phyloP scores from a whole-genome alignment of 2,888 invertebrate genomes.

The Orchesella flavescens region DNA sequence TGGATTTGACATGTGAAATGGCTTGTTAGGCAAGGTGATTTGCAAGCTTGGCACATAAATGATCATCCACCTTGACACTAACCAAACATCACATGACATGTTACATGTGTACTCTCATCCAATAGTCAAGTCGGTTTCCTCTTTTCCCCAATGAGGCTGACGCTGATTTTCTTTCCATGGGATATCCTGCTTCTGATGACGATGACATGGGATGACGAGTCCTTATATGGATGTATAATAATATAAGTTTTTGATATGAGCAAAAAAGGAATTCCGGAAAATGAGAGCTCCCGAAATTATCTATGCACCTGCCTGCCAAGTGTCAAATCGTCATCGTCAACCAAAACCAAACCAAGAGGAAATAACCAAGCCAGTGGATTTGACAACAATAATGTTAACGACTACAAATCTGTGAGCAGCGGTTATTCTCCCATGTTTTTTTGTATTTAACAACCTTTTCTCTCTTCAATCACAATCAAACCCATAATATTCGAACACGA shows the following conservation, averaged over 20 bases:
- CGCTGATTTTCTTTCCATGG: not conserved
- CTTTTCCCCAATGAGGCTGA: slow-evolving; percentile 25
- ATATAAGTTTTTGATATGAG: not conserved
- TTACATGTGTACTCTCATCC: slow-evolving; percentile 50
- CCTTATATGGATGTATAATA: slow-evolving; percentile 1
- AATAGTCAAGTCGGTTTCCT: slow-evolving; percentile 40
- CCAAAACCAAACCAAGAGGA: not conserved
- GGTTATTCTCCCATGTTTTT: no score
- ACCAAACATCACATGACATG: slow-evolving; percentile 53
- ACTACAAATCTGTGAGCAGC: no score
- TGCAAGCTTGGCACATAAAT: slow-evolving; percentile 65
- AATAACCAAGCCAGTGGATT: not conserved
- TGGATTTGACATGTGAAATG: slow-evolving; percentile 54
- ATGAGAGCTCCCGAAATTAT: not conserved
- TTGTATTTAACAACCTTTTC: no score
- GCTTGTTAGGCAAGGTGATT: slow-evolving; percentile 60
- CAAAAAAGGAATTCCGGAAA: slow-evolving; percentile 6
- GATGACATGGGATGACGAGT: not conserved
- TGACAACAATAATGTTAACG: not conserved
- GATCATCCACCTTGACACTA: slow-evolving; percentile 57
- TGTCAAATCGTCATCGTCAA: slow-evolving; percentile 37
- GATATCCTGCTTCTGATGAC: not conserved
- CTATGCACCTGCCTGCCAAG: slow-evolving; percentile 33
- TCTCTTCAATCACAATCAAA: no score
- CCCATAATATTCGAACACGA: no score